phyloP scores from a whole-genome alignment of 2,113 vertebrate genomes.

The Numenius arquata region DNA sequence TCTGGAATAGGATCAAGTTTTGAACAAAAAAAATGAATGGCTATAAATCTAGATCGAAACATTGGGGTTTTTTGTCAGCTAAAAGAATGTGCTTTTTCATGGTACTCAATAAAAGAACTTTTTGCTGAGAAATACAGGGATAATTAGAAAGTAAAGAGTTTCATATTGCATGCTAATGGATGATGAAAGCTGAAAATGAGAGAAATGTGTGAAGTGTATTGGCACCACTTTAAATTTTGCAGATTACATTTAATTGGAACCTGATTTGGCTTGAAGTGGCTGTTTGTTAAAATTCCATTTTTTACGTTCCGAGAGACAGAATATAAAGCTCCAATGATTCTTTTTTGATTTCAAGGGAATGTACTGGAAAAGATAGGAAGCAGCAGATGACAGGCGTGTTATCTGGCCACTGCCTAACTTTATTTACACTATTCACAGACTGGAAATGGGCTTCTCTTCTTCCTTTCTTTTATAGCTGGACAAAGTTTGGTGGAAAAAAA shows the following conservation, averaged over 20 bases:
- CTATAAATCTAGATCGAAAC: background rate
- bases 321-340: background rate
- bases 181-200: background rate
- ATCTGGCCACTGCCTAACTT: background rate
- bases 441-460: background rate
- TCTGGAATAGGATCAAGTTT: constrained; percentile 15
- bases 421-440: background rate
- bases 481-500: background rate
- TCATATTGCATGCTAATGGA: background rate
- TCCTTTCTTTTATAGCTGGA: background rate
- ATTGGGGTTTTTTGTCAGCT: background rate
- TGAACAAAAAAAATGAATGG: background rate
- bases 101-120: background rate
- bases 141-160: background rate
- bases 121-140: background rate
- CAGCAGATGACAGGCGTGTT: background rate
- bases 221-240: background rate
- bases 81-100: background rate
- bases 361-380: constrained; percentile 31
- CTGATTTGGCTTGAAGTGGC: background rate
- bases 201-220: background rate
- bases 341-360: background rate
- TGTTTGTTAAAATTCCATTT: background rate
- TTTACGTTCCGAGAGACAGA: background rate
- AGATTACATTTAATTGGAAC: background rate